phyloP scores from a whole-genome alignment of 1,140 invertebrate genomes.

The Schlechtendalia chinensis region DNA sequence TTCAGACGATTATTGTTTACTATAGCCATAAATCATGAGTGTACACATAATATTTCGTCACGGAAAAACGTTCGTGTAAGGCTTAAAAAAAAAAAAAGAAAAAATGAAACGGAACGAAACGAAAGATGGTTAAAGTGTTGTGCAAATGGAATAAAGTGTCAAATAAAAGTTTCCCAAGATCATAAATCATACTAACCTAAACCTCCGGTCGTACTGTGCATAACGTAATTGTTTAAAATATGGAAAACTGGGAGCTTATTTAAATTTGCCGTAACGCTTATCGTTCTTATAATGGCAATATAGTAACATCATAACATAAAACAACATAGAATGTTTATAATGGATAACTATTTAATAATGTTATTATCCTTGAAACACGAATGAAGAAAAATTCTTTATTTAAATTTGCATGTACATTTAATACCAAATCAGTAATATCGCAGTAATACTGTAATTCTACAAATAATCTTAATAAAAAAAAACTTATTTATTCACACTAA shows the following conservation, averaged over 20 bases:
- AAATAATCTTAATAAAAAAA: too few relatives aligned
- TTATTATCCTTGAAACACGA: too few relatives aligned
- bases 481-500: too few relatives aligned
- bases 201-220: background rate
- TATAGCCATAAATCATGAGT: slow-evolving; percentile 32
- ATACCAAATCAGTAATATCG: too few relatives aligned
- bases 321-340: too few relatives aligned
- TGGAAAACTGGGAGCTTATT: slow-evolving; percentile 21
- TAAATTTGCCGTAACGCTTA: background rate
- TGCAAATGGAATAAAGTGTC: slow-evolving; percentile 41
- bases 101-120: background rate
- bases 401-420: too few relatives aligned
- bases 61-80: slow-evolving; percentile 3
- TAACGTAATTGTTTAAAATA: slow-evolving; percentile 20
- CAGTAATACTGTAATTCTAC: too few relatives aligned
- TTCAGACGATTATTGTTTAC: slow-evolving; percentile 21
- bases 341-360: too few relatives aligned
- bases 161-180: slow-evolving; percentile 24
- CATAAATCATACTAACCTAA: slow-evolving; percentile 18
- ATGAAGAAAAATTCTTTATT: too few relatives aligned
- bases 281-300: background rate
- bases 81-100: slow-evolving; percentile 17
- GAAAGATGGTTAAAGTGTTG: slow-evolving; percentile 33
- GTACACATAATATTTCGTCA: slow-evolving; percentile 38
- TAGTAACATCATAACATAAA: too few relatives aligned